Evolutionary conservation across 1,140 invertebrate genomes (phyloP), one percentile per base, ranked within the genome.

Genomic region (Amyelois transitella): DNA sequence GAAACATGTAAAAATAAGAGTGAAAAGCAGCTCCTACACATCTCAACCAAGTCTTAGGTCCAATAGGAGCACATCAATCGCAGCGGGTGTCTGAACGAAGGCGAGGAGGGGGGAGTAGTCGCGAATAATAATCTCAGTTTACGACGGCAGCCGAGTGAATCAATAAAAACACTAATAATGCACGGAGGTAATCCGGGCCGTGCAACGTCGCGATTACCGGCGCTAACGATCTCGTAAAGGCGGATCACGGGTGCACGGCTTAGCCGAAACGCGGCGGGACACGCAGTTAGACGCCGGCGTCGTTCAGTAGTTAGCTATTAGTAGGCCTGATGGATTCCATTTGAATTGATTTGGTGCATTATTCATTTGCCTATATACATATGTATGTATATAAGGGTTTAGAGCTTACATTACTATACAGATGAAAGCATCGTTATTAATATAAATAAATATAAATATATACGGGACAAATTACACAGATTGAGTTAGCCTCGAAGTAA

Each of bases 111-210:
- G 59, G 56, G 65, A 22, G 62, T 58, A 71, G 79, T 75, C 77
- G 73, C 79, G 83, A 84, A 86, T 86, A 86, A 86, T 86, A 86
- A 84, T 86, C 81, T 87, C 81, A 85, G 75, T 87, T 87, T 82
- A 87, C 81, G 80, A 87, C 80, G 68, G 77, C 72, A 81, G 72
- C 80, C 84, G 81, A 84, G 80, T 84, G 79, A 87, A 87, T 87
- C 84, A 87, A 87, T 87, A 87, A 87, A 87, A 87, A 87, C 84
- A 87, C 84, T 87, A 87, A 87, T 87, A 87, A 87, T 87, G 84
- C 84, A 87, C 80, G 79, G 72, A 70, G 76, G 77, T 87, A 84
- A 87, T 78, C 84, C 79, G 72, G 77, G 64, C 72, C 81, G 72
- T 87, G 84, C 84, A 87, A 72, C 79, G 67, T 64, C 64, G 78